Conservation (phyloP, 2,113 vertebrate genomes). For the Hypanus sabinus region DNA sequence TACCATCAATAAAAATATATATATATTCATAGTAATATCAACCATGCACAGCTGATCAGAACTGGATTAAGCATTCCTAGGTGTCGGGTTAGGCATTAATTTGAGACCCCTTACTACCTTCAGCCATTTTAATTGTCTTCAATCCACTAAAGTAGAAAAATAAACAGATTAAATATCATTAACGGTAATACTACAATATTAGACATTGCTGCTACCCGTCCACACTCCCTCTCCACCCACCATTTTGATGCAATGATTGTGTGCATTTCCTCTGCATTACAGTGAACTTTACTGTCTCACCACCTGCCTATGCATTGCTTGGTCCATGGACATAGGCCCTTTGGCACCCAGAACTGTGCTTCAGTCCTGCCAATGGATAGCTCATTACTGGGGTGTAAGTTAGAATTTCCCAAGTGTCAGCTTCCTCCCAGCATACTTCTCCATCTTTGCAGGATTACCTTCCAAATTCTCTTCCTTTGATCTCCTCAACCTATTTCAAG, state of each 20-base stretch:
- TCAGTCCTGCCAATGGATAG: not conserved
- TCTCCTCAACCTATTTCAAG: not conserved
- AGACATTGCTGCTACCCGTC: not conserved
- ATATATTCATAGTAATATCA: not conserved
- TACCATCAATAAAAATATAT: not conserved
- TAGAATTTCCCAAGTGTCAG: not conserved
- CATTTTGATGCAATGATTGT: not conserved
- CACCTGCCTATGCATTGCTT: not conserved
- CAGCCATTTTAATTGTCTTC: not conserved
- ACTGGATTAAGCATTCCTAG: not conserved
- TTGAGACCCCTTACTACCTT: not conserved
- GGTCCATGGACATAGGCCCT: not conserved
- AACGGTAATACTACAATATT: not conserved
- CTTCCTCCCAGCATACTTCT: not conserved
- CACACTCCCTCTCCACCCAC: not conserved
- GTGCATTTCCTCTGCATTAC: not conserved
- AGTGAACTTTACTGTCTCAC: not conserved
- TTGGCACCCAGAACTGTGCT: not conserved
- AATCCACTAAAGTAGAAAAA: not conserved
- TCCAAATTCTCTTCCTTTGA: not conserved
- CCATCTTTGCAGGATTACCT: not conserved
- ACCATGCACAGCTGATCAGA: not conserved
- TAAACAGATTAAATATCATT: not conserved
- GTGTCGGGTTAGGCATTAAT: not conserved
- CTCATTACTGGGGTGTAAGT: not conserved